Percentiles rank a stretch among this genome's conserved stretches.
These are phyloP conservation scores for Luperina nickerlii DNA, from an alignment of 2,888 invertebrate genomes.

Conservation along the genomic window DNA sequence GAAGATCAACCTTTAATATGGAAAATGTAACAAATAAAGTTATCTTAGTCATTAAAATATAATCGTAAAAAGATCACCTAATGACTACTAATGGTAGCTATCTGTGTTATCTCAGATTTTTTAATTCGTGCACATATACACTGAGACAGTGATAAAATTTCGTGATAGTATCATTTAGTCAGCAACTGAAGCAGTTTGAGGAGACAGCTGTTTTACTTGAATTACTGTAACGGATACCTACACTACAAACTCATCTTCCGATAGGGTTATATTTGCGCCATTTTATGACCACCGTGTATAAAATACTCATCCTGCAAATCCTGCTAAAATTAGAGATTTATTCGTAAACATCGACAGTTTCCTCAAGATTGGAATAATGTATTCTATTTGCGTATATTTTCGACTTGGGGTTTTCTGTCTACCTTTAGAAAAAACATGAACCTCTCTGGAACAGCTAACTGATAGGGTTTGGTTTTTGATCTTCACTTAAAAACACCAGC, in stretches of 20 bases:
- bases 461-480: not conserved
- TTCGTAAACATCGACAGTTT: not conserved
- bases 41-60: slow-evolving; percentile 6
- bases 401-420: not conserved
- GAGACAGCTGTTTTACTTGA: not conserved
- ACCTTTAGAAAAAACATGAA: not conserved
- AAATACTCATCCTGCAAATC: not conserved
- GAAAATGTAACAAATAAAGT: not conserved
- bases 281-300: not conserved
- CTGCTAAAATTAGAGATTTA: not conserved
- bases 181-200: not conserved
- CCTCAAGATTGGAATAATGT: not conserved
- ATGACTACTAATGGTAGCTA: not conserved
- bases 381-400: not conserved
- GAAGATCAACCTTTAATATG: slow-evolving; percentile 6
- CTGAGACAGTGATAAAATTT: slow-evolving; percentile 37
- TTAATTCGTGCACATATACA: slow-evolving; percentile 39
- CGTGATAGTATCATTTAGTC: slow-evolving; percentile 1
- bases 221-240: not conserved
- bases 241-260: not conserved
- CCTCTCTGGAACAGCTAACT: not conserved
- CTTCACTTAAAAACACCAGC: not conserved
- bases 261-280: not conserved
- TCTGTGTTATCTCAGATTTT: slow-evolving; percentile 33
- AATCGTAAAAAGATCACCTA: slow-evolving; percentile 25